These are phyloP conservation scores for Notothenia coriiceps DNA, from an alignment of 2,113 vertebrate species.

Conservation along the genomic window DNA sequence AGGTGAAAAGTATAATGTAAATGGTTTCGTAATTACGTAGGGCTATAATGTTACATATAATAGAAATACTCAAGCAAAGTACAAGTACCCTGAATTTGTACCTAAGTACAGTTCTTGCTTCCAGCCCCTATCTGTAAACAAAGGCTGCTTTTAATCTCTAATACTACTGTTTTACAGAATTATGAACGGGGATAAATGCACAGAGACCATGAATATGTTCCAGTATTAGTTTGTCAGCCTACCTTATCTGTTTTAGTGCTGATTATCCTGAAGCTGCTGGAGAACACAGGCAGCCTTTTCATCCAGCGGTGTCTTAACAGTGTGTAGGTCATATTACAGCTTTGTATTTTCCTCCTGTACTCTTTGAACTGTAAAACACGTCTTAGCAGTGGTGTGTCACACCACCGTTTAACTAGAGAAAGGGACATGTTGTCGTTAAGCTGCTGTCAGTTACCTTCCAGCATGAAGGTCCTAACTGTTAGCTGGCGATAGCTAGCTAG, in stretches of 20 bases:
- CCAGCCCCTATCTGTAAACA: neutral
- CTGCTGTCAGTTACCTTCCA: neutral
- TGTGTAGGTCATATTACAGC: slow-evolving; percentile 32
- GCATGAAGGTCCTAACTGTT: neutral
- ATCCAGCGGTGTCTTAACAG: slow-evolving; percentile 79
- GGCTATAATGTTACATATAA: neutral
- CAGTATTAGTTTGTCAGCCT: neutral
- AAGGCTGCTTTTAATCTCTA: neutral
- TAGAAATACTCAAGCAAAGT: neutral
- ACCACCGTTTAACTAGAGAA: slow-evolving; percentile 45
- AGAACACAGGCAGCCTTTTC: slow-evolving; percentile 52
- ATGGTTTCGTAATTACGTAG: neutral
- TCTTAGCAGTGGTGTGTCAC: slow-evolving; percentile 40
- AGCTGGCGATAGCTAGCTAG: neutral
- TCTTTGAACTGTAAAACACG: slow-evolving; percentile 66
- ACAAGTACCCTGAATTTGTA: neutral
- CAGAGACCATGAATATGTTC: neutral
- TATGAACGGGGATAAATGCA: neutral
- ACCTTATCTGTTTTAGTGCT: slow-evolving; percentile 77
- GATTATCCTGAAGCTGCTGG: slow-evolving; percentile 31
- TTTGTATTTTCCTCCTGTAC: slow-evolving; percentile 58
- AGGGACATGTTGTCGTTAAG: slow-evolving; percentile 56
- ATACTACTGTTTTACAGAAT: neutral
- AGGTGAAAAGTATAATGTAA: neutral
- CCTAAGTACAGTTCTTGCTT: neutral